These are phyloP conservation scores for Serranus cabrilla DNA, from an alignment of 2,797 vertebrate species.

Conservation along the genomic window DNA sequence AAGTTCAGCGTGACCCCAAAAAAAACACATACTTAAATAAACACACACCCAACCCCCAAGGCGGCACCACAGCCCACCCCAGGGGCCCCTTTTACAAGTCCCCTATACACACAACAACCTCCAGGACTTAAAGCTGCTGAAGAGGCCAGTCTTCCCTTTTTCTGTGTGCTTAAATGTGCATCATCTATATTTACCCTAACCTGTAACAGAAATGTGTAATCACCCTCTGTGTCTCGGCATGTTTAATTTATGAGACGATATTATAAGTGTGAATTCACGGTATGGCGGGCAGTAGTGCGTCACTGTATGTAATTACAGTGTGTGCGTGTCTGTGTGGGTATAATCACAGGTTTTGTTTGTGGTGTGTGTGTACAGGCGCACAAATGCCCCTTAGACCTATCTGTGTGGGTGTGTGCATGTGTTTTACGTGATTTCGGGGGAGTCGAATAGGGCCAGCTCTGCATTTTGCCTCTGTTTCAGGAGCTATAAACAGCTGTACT, in stretches of 20 bases:
- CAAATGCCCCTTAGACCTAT: slow-evolving; percentile 45
- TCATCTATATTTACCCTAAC: slow-evolving; percentile 60
- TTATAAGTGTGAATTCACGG: slow-evolving; percentile 62
- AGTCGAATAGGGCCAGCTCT: slow-evolving; percentile 55
- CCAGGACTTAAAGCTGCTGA: slow-evolving; percentile 31
- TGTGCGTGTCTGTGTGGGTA: slow-evolving; percentile 43
- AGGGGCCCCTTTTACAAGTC: slow-evolving; percentile 55
- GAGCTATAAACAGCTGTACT: slow-evolving; percentile 71
- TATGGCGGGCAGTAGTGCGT: slow-evolving; percentile 64
- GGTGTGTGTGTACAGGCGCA: slow-evolving; percentile 41
- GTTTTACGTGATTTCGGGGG: slow-evolving; percentile 60
- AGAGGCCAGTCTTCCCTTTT: slow-evolving; percentile 37
- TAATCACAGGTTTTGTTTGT: slow-evolving; percentile 77
- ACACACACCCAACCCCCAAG: slow-evolving; percentile 62
- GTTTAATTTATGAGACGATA: slow-evolving; percentile 66
- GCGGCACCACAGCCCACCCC: slow-evolving; percentile 51
- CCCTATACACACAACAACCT: slow-evolving; percentile 42
- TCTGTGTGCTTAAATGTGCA: slow-evolving; percentile 45
- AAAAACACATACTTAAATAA: slow-evolving; percentile 68
- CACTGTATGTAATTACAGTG: slow-evolving; percentile 75
- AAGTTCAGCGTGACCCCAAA: slow-evolving; percentile 63
- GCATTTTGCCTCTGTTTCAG: slow-evolving; percentile 64
- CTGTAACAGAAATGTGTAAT: slow-evolving; percentile 60
- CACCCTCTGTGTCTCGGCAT: slow-evolving; percentile 50
- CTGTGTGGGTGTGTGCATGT: background rate